These are phyloP conservation scores for Corythoichthys intestinalis DNA, from an alignment of 2,113 vertebrate species.

Conservation along the genomic window DNA sequence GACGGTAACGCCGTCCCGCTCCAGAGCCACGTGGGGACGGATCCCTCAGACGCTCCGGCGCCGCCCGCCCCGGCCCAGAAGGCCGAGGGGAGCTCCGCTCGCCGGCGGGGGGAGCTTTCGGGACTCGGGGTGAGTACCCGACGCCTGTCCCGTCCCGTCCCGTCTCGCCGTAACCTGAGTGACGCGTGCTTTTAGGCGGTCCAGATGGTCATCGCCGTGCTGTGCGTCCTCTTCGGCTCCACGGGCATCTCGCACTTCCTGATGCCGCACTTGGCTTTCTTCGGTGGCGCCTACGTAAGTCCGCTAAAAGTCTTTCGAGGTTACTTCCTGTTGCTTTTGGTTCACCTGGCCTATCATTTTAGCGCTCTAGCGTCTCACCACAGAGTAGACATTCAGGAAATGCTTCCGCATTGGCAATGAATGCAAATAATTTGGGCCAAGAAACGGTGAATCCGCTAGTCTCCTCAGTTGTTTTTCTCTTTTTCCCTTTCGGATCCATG, in stretches of 20 bases:
- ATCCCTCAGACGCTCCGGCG: neutral
- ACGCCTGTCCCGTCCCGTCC: no score
- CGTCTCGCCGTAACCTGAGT: neutral
- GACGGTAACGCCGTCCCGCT: slow-evolving; percentile 5
- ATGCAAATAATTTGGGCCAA: no score
- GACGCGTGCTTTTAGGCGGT: neutral
- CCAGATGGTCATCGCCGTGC: neutral
- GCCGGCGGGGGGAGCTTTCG: neutral
- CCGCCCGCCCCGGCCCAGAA: neutral
- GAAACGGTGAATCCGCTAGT: no score
- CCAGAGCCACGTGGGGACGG: neutral
- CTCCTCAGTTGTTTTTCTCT: no score
- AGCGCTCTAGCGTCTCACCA: no score
- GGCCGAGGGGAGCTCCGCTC: no score
- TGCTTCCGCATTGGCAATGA: no score
- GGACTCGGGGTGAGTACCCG: neutral
- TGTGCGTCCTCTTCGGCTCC: slow-evolving; percentile 2
- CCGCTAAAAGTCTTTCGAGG: no score
- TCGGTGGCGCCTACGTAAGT: neutral
- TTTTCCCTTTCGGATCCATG: no score
- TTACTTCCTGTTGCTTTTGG: no score
- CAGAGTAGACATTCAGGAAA: no score
- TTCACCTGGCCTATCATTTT: no score
- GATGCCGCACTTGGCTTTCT: neutral
- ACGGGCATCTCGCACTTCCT: neutral